Evolutionary conservation across 2,888 invertebrate genomes (phyloP).

Genomic region (Epirrita christyi): DNA sequence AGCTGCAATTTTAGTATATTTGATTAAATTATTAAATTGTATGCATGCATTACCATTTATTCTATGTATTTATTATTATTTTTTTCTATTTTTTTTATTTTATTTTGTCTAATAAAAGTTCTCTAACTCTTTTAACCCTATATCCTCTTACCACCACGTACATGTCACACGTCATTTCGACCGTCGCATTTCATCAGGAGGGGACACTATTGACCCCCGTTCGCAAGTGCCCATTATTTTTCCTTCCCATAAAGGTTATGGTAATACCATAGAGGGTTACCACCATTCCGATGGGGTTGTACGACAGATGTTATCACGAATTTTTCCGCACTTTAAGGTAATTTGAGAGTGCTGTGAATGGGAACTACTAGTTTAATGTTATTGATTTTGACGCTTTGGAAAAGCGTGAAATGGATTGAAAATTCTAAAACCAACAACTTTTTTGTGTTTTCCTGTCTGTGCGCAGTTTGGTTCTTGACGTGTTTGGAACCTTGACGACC

Average conservation of each 20-base stretch:
- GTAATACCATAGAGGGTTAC: constrained; percentile 65
- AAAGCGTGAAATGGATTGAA: constrained; percentile 8
- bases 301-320: constrained; percentile 68
- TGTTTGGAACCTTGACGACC: too few relatives aligned
- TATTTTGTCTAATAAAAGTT: constrained; percentile 30
- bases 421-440: not conserved
- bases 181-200: constrained; percentile 82
- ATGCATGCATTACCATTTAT: too few relatives aligned
- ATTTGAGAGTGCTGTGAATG: constrained; percentile 54
- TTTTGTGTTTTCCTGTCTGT: not conserved
- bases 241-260: constrained; percentile 79
- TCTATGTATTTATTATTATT: too few relatives aligned
- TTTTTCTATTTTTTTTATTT: too few relatives aligned
- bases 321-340: constrained; percentile 51
- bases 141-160: constrained; percentile 62
- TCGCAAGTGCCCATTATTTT: constrained; percentile 73
- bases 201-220: constrained; percentile 67
- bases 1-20: too few relatives aligned
- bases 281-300: constrained; percentile 45
- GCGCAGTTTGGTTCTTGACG: too few relatives aligned
- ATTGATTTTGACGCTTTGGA: constrained; percentile 33
- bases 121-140: constrained; percentile 33
- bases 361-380: constrained; percentile 46
- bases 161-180: constrained; percentile 81
- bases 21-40: too few relatives aligned